Evolutionary conservation across 2,888 invertebrate genomes (phyloP), one percentile per base, ranked within the genome.

Genomic region (Timandra comae): DNA sequence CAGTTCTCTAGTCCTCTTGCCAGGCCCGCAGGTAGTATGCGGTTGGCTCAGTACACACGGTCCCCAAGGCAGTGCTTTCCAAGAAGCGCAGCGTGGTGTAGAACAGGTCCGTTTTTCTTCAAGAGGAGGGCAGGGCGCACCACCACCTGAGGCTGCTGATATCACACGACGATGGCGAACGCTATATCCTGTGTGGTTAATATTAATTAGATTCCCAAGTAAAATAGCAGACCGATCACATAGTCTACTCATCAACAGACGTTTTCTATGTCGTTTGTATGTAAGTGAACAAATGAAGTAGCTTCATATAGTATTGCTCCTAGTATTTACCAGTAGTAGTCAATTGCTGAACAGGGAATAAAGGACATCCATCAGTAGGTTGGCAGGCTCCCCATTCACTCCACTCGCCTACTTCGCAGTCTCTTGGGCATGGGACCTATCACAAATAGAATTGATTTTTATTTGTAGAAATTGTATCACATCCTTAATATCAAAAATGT

Each of bases 341-440:
- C 2, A 86, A 67, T 37, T 85, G 84, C 43, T 86, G 85, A 0
- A 86, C 85, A 0, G 86, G 86, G 33, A 72, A 82, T 35, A 86
- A 50, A 2, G 86, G 86, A 26, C 86, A 86, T n/a, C 85, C 86
- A 29, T 82, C 82, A 6, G 86, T 72, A 0, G 89, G 89, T 33
- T 86, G 84, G 48, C 90, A 90, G 0, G 88, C 86, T 0, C 89
- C 87, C 90, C 90, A 90, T n/a, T 84, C 74, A 2, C 87, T 79
- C 90, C 90, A 90, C 11, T 86, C 81, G 0, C 88, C 88, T 1
- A 89, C 87, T 52, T 87, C 86, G 45, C 89, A 90, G 50, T 90
- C 89, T 27, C 89, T 70, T 2, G 88, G 87, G 48, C 89, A 89
- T 0, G 88, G 87, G 1, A 89, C 87, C 80, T 89, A 59, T n/a